These are phyloP conservation scores for Isichthys henryi DNA, from an alignment of 2,113 vertebrate genomes.

Conservation along the genomic window DNA sequence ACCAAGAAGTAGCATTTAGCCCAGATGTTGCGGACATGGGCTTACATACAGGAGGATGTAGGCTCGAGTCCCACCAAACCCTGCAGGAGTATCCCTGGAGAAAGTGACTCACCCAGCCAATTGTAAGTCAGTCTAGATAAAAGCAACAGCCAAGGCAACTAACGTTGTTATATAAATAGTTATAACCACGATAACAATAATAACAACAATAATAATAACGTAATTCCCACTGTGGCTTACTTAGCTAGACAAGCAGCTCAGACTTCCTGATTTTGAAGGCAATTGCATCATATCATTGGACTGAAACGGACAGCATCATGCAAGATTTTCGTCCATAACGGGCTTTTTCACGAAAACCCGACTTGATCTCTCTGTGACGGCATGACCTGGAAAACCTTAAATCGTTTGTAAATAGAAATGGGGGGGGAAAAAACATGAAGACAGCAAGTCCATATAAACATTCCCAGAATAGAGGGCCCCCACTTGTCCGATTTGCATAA, in stretches of 20 bases:
- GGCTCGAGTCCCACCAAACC: neutral
- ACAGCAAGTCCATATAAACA: neutral
- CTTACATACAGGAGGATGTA: neutral
- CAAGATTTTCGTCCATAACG: neutral
- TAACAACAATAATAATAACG: neutral
- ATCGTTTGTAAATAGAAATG: neutral
- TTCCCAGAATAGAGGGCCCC: neutral
- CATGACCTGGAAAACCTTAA: slow-evolving; percentile 5
- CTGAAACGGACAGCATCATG: neutral
- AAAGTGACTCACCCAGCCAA: neutral
- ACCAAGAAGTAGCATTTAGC: neutral
- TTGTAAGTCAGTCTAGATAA: neutral
- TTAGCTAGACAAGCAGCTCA: neutral
- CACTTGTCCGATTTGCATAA: neutral
- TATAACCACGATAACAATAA: neutral
- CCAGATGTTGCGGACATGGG: neutral
- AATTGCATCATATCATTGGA: neutral
- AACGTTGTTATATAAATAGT: neutral
- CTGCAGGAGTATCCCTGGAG: neutral
- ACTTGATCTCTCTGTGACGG: neutral
- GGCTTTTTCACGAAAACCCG: neutral
- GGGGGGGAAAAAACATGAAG: neutral
- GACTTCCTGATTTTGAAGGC: neutral
- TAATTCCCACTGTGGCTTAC: neutral
- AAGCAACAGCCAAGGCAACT: neutral